A percentile compares a stretch with the other conserved stretches of the same genome.
phyloP scores from a whole-genome alignment of 2,113 vertebrate genomes.

The Tragelaphus scriptus region DNA sequence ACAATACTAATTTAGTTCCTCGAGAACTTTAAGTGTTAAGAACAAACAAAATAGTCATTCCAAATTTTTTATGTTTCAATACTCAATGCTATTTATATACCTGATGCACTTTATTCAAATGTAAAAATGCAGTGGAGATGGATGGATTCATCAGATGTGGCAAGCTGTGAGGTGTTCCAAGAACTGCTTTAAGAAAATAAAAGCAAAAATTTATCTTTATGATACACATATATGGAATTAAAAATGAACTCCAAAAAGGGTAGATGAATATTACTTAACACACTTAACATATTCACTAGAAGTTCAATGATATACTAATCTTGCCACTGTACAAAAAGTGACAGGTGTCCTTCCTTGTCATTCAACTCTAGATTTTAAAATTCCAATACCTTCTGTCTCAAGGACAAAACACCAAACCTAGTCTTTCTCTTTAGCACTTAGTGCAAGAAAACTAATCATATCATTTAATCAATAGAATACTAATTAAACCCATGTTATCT shows the following conservation, averaged over 20 bases:
- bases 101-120: constrained; percentile 93
- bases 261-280: background rate
- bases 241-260: background rate
- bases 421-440: background rate
- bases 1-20: background rate
- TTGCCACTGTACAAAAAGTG: background rate
- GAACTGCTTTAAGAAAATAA: constrained; percentile 81
- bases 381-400: background rate
- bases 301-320: background rate
- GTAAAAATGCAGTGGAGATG: constrained; percentile 88
- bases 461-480: background rate
- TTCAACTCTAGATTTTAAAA: background rate
- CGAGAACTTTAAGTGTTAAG: background rate
- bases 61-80: background rate
- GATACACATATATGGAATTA: background rate
- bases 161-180: constrained; percentile 85
- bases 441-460: background rate
- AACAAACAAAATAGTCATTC: background rate
- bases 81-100: constrained; percentile 69
- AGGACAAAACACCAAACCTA: background rate
- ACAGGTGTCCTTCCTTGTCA: background rate
- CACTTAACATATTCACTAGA: background rate
- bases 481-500: background rate
- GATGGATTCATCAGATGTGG: constrained; percentile 88
- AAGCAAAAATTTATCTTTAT: background rate